phyloP scores from a whole-genome alignment of 2,888 invertebrate genomes.

The Epistrophella euchroma region DNA sequence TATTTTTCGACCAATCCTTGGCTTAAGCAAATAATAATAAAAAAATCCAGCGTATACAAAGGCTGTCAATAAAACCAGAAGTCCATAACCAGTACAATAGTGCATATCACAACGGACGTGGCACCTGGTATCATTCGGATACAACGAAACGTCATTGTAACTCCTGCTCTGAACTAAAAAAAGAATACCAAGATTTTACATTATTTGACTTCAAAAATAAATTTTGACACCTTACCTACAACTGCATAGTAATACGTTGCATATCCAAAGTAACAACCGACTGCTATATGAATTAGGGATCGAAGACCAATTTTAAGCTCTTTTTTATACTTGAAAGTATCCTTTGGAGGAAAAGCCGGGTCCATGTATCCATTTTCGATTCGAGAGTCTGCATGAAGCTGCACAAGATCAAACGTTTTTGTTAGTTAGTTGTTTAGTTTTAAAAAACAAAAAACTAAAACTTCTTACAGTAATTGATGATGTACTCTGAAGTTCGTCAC shows the following conservation, averaged over 20 bases:
- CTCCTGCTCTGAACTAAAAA: conserved; percentile 47
- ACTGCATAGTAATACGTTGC: conserved; percentile 81
- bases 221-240: conserved; percentile 76
- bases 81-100: conserved; percentile 89
- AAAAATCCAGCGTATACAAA: conserved; percentile 87
- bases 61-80: conserved; percentile 87
- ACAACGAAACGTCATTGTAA: neutral
- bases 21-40: conserved; percentile 88
- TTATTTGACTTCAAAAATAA: neutral
- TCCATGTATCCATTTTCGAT: conserved; percentile 50
- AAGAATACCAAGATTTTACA: neutral
- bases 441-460: neutral
- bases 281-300: conserved; percentile 78
- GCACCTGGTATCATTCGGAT: conserved; percentile 72
- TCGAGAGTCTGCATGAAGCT: conserved; percentile 49
- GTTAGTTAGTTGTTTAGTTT: neutral
- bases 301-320: conserved; percentile 73
- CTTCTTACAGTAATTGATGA: conserved; percentile 40
- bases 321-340: conserved; percentile 47
- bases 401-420: neutral
- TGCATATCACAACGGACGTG: conserved; percentile 79
- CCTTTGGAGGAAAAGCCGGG: neutral
- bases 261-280: conserved; percentile 81
- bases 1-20: conserved; percentile 81
- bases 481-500: neutral